Percentiles rank a stretch among this genome's conserved stretches.
Conservation (phyloP, 2,797 vertebrate species). For the Rhincodon typus region DNA sequence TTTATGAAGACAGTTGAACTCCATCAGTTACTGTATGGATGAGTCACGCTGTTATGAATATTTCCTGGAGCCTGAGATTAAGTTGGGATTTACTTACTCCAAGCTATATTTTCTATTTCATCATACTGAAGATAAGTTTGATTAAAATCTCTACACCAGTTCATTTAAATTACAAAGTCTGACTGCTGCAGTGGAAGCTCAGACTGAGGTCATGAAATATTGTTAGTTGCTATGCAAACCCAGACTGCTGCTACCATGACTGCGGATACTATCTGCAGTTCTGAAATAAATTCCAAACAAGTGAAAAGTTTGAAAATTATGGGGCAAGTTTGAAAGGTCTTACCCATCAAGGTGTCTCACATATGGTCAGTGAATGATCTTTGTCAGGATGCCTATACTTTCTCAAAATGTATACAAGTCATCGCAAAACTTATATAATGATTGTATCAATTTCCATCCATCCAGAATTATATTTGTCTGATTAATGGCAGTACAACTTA, state of each 20-base stretch:
- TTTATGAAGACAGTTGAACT: background rate
- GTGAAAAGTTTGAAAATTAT: background rate
- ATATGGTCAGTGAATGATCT: background rate
- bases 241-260: too few species aligned
- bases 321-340: background rate
- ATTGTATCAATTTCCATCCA: background rate
- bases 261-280: background rate
- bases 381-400: background rate
- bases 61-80: constrained; percentile 4
- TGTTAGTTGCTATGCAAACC: too few species aligned
- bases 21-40: background rate
- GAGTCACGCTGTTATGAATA: background rate
- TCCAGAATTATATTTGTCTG: background rate
- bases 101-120: background rate
- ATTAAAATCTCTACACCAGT: background rate
- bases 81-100: background rate
- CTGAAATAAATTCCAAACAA: background rate
- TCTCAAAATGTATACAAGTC: background rate
- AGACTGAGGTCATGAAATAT: too few species aligned
- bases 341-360: background rate
- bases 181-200: too few species aligned
- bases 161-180: background rate
- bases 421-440: background rate
- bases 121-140: background rate
- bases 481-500: background rate